phyloP scores from a whole-genome alignment of 2,888 invertebrate genomes.

The Agrochola lota region DNA sequence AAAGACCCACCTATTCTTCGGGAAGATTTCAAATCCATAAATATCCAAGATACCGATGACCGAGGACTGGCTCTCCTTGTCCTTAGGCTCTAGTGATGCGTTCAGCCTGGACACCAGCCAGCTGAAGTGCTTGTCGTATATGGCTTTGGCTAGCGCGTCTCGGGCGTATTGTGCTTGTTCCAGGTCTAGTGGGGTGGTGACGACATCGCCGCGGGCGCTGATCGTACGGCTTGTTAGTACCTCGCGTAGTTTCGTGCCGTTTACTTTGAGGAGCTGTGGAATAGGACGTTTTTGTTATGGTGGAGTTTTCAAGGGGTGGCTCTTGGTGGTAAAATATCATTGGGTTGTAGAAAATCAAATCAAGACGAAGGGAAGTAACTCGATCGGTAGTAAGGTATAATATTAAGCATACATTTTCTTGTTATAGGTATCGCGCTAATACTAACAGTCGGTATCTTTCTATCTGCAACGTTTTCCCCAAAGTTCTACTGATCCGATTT shows the following conservation, averaged over 20 bases:
- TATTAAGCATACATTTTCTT: not conserved
- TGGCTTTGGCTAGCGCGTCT: conserved; percentile 97
- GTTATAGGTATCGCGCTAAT: not conserved
- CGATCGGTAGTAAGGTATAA: not conserved
- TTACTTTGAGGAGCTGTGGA: conserved; percentile 93
- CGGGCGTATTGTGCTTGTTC: conserved; percentile 96
- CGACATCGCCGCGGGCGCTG: conserved; percentile 95
- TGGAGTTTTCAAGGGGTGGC: not conserved
- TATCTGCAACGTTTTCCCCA: not conserved
- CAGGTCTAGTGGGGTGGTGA: conserved; percentile 94
- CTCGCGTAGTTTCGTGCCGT: conserved; percentile 91
- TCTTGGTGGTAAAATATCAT: not conserved
- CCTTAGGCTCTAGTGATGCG: conserved; percentile 92
- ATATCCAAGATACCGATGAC: conserved; percentile 98
- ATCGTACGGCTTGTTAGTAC: conserved; percentile 96
- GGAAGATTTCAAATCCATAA: conserved; percentile 98
- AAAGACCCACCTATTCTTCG: conserved; percentile 93
- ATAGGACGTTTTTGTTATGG: not conserved
- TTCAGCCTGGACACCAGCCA: conserved; percentile 97
- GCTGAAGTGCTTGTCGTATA: conserved; percentile 97
- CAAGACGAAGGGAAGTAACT: no score
- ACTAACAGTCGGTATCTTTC: not conserved
- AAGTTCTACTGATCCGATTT: not conserved
- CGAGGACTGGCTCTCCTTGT: conserved; percentile 90
- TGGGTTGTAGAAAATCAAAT: not conserved